Evolutionary conservation across 2,797 vertebrate species (phyloP).

Genomic region (Myotis pilosus): DNA sequence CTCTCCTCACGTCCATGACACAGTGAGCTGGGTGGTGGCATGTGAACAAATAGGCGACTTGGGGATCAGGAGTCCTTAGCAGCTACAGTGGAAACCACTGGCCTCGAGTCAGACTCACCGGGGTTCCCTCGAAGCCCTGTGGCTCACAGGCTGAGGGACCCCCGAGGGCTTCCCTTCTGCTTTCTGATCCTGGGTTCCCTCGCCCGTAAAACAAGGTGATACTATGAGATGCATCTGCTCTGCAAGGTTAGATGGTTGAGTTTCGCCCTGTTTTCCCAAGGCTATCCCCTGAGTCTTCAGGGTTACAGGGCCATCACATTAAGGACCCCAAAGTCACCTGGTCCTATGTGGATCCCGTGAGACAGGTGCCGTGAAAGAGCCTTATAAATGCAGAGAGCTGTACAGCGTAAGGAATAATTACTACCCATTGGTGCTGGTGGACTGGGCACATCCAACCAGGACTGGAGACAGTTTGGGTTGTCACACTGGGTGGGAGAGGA

Average conservation of each 20-base stretch:
- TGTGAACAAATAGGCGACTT: neutral
- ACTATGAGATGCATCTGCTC: neutral
- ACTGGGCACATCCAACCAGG: neutral
- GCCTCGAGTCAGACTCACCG: no score
- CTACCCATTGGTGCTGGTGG: neutral
- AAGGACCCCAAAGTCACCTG: neutral
- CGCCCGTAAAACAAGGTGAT: neutral
- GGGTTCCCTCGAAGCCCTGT: neutral
- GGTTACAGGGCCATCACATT: neutral
- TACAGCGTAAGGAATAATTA: neutral
- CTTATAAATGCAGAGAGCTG: neutral
- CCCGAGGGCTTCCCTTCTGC: no score
- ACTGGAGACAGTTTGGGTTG: neutral
- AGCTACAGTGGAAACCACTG: neutral
- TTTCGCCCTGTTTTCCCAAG: neutral
- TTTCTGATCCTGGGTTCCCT: neutral
- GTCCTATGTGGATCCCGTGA: neutral
- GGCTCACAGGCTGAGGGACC: neutral
- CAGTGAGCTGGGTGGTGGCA: rapidly evolving
- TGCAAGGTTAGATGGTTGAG: no score
- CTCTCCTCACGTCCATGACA: neutral
- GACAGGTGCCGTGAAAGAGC: neutral
- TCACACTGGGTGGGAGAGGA: neutral
- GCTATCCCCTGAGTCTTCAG: neutral
- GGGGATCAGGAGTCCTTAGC: neutral